Base-by-base conservation (phyloP, 2,113 vertebrate species). In the Pheucticus melanocephalus region DNA sequence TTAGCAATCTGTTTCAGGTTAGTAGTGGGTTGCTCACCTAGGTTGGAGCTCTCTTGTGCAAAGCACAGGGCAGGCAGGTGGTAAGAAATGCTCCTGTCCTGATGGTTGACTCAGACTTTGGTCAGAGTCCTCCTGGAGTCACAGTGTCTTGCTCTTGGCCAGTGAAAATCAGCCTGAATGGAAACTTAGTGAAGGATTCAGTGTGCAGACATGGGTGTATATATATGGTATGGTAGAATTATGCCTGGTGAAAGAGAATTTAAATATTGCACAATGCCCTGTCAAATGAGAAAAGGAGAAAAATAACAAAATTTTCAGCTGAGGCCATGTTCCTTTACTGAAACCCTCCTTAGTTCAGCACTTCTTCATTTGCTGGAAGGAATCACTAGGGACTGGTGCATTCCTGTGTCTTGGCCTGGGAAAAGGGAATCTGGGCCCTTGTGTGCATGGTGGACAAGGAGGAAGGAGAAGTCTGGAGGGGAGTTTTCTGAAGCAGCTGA, bases 401-500 rank as follows among this genome's bases (percentile, higher is more conserved):
- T 94, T 93, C 88, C 91, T 78, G 64, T 73, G 68, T 92, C 72
- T 92, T 91, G 83, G 76, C 83, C 77, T 81, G 64, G 42, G 53
- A 93, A 63, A 51, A 60, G 83, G 88, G 72, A 90, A 92, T 71
- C 60, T 81, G 72, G 65, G 51, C 35, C 44, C 68, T 89, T 63
- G 31, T 88, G 60, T 59, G 56, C 73, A 18, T 37, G 91, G 60
- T 92, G 88, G 71, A 86, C 57, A 68, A 57, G 79, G 83, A 94
- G 86, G 91, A 92, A 96, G 91, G 64, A 94, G 79, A 75, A 87
- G 92, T 64, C 77, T 92, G 83, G 88, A 91, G 73, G 44, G 84
- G 76, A 94, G 77, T 90, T 94, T 88, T 75, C 65, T 92, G 81
- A 75, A 89, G 83, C 77, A 88, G 81, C 83, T 48, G 81, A 82